A percentile compares a stretch with the other conserved stretches of the same genome.
Evolutionary conservation across 2,888 invertebrate genomes (phyloP).

Genomic region (Anticlea derivata): DNA sequence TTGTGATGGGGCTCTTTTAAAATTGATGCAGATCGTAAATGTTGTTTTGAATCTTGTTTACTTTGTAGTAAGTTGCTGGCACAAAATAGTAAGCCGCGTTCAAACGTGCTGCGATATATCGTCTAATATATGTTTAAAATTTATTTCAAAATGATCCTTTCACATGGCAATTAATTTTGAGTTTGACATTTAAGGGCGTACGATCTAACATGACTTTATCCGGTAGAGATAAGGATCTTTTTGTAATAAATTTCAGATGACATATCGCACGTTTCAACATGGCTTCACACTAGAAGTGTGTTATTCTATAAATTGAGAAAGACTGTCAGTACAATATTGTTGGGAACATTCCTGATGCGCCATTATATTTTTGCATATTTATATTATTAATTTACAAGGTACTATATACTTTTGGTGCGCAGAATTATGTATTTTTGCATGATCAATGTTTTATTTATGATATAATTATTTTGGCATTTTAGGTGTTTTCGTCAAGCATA

Average conservation of each 20-base stretch:
- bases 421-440: slow-evolving; percentile 30
- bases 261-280: too few relatives aligned
- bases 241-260: too few relatives aligned
- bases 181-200: too few relatives aligned
- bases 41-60: too few relatives aligned
- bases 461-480: slow-evolving; percentile 29
- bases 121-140: too few relatives aligned
- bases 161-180: too few relatives aligned
- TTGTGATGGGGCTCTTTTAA: too few relatives aligned
- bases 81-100: slow-evolving; percentile 19
- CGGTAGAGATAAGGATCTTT: too few relatives aligned
- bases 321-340: slow-evolving; percentile 38
- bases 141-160: too few relatives aligned
- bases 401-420: slow-evolving; percentile 20
- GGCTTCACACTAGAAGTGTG: neutral
- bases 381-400: slow-evolving; percentile 16
- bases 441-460: slow-evolving; percentile 19
- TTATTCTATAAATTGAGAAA: slow-evolving; percentile 20
- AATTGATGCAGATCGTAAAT: too few relatives aligned
- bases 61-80: slow-evolving; percentile 14
- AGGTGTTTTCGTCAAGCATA: slow-evolving; percentile 19
- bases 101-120: too few relatives aligned
- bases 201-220: too few relatives aligned
- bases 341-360: slow-evolving; percentile 40
- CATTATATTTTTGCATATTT: slow-evolving; percentile 25